These are phyloP conservation scores for Ochropleura plecta DNA, from an alignment of 2,888 invertebrate genomes.

Conservation along the genomic window DNA sequence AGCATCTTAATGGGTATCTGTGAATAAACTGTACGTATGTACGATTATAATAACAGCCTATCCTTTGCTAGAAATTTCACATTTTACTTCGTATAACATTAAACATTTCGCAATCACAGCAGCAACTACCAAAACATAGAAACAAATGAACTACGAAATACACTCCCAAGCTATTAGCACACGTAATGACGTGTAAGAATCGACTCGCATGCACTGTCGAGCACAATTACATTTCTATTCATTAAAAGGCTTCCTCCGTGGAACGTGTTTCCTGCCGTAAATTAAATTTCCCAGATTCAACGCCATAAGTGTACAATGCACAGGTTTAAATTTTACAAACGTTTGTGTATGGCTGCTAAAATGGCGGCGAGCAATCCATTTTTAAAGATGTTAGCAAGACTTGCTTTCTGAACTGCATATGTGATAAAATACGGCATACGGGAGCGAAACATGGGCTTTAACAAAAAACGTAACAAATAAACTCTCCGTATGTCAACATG, in stretches of 20 bases:
- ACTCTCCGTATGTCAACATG: too few species aligned
- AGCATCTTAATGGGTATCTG: neutral
- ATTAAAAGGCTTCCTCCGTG: constrained; percentile 62
- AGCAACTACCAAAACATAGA: neutral
- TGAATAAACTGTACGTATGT: neutral
- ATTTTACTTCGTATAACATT: neutral
- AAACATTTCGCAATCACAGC: neutral
- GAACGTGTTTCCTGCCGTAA: constrained; percentile 64
- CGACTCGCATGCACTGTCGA: constrained; percentile 48
- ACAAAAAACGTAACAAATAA: too few species aligned
- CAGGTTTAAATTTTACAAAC: constrained; percentile 61
- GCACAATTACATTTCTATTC: constrained; percentile 68
- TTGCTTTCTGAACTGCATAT: neutral
- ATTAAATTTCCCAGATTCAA: constrained; percentile 69
- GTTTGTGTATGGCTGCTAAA: constrained; percentile 34
- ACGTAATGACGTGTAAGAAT: constrained; percentile 48
- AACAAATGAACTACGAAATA: constrained; percentile 8
- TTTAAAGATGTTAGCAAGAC: neutral
- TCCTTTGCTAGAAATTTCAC: neutral
- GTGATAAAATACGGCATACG: too few species aligned
- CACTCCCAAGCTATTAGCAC: neutral
- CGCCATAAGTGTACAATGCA: constrained; percentile 62
- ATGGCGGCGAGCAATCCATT: constrained; percentile 18
- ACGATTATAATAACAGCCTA: neutral
- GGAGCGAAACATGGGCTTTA: too few species aligned